Evolutionary conservation across 2,113 vertebrate genomes (phyloP), one percentile per base, ranked within the genome.

Genomic region (Dipodomys spectabilis): DNA sequence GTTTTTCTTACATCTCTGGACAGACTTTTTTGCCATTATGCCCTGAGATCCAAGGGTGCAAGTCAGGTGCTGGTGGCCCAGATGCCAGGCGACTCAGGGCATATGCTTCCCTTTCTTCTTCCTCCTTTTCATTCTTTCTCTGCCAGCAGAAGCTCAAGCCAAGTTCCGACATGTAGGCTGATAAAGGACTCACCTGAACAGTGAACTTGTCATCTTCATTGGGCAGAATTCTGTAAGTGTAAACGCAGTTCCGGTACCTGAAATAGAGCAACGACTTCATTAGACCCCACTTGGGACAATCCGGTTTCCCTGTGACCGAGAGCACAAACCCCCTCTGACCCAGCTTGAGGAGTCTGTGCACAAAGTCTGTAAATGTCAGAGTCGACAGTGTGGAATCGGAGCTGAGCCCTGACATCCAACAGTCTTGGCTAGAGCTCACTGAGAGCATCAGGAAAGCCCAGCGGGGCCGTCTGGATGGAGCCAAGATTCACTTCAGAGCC

Each of bases 141-240:
- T 30, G 53, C 28, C 81, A 23, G 16, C 1, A 77, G 0, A 4
- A 13, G 16, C 11, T 71, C 45, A 30, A 15, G 35, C 57, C 39
- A 32, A 4, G 32, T n/a, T 28, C 9, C 3, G 9, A 3, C 8
- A 12, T 20, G 1, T 0, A 53, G 67, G 79, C 39, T 53, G 9
- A 4, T 7, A 7, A 10, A 2, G 11, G 60, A 93, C 99, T 98
- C 97, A 99, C 99, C 99, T 99, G 99, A 53, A 99, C 99, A 60
- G 99, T 99, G 57, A 99, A 98, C 92, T 98, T 99, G 45, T 98
- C 99, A 3, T 99, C 99, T 82, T 99, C 99, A 92, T 99, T 99
- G 0, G 99, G 99, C 95, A 99, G 98, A 95, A 99, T 99, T 96
- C 99, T 98, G 97, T 99, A 99, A 0, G 99, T 99, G 96, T 99